Evolutionary conservation across 2,797 vertebrate species (phyloP).

Genomic region (Lophius americanus): DNA sequence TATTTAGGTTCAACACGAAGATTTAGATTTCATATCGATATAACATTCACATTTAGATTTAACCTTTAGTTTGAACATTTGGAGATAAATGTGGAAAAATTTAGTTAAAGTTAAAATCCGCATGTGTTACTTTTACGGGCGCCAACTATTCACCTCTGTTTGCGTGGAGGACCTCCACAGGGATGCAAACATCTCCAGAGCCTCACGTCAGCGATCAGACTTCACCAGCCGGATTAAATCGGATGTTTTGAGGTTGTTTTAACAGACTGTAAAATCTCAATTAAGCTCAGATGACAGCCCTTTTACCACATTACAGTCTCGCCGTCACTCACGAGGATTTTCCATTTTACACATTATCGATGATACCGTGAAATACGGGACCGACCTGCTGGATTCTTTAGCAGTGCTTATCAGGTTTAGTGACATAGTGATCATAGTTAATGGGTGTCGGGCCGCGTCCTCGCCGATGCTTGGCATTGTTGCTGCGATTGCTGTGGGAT

Average conservation of each 20-base stretch:
- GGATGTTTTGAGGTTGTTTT: slow-evolving; percentile 15
- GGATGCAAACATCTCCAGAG: slow-evolving; percentile 17
- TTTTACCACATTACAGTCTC: background rate
- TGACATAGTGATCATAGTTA: slow-evolving; percentile 69
- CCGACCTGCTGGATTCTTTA: slow-evolving; percentile 55
- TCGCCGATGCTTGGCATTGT: slow-evolving; percentile 59
- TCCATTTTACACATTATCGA: slow-evolving; percentile 58
- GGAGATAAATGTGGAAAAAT: too few relatives aligned
- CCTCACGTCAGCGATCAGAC: slow-evolving; percentile 25
- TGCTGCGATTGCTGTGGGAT: slow-evolving; percentile 75
- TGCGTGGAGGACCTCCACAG: slow-evolving; percentile 19
- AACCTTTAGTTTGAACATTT: too few relatives aligned
- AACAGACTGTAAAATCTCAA: slow-evolving; percentile 8
- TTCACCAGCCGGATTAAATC: slow-evolving; percentile 25
- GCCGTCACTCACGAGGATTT: slow-evolving; percentile 47
- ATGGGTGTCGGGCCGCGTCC: slow-evolving; percentile 64
- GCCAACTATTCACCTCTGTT: background rate
- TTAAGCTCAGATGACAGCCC: background rate
- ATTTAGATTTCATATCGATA: too few relatives aligned
- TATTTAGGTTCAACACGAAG: too few relatives aligned
- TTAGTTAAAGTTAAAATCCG: too few relatives aligned
- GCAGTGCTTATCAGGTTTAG: slow-evolving; percentile 50
- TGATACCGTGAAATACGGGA: slow-evolving; percentile 53
- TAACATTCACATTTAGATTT: too few relatives aligned
- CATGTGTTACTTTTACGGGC: too few relatives aligned